Base-by-base conservation (phyloP, 64 coral and sea anemone species). In the Acropora yongei region DNA sequence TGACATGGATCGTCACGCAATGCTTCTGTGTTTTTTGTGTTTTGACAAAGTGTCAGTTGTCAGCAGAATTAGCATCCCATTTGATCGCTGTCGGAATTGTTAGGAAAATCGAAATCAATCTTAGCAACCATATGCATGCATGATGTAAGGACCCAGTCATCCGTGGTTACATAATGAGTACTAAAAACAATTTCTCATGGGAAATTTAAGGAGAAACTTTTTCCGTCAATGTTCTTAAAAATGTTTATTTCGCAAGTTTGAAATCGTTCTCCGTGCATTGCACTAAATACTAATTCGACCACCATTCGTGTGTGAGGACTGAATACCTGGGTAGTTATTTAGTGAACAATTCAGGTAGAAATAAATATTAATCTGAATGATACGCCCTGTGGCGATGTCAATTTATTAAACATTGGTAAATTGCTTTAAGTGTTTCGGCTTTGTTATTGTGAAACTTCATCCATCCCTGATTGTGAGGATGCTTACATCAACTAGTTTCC, bases 201-300 rank as follows among this genome's bases (percentile, higher is more conserved):
- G 18, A 17, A 71, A 58, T 58, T 58, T 71, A 0, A 17, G 12
- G 20, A 71, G 68, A 71, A 71, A 71, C 68, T 1, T 71, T 71
- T 71, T 16, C 68, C 68, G 20, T 71, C 68, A 71, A 71, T 71
- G 2, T 71, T 71, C 68, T 71, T 71, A 71, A 11, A 71, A 71
- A 71, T 71, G 14, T 71, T 71, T n/a, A n/a, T 71, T 71, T 71
- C 68, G 68, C 14, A 71, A 71, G 13, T 71, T 71, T 71, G 68
- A 71, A 11, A 71, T 71, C 14, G 6, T 71, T 71, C 68, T 71
- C 68, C 68, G 68, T 71, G 68, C 68, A 71, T 71, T 71, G 68
- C 68, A 71, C 20, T 71, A 71, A 71, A 71, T n/a, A 71, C 67
- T 71, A 71, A 14, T 71, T 71, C 67, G 67, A 71, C 67, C 67